Conservation (phyloP, 2,113 vertebrate genomes). For the Micronycteris hirsuta region DNA sequence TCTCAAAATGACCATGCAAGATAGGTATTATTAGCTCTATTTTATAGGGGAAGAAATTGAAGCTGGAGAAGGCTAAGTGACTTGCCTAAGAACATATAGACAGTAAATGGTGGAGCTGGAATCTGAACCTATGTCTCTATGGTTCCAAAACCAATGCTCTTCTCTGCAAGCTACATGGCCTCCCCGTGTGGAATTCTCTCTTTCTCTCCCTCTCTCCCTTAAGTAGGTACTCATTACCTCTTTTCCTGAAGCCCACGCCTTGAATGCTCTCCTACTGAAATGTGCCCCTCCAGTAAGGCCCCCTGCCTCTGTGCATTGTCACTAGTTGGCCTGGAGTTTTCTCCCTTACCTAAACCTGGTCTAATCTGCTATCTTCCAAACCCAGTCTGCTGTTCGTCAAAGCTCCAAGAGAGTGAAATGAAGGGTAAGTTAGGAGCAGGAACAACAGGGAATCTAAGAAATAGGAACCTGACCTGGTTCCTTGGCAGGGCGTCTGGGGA, state of each 20-base stretch:
- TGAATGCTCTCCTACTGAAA: not conserved
- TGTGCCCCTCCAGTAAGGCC: not conserved
- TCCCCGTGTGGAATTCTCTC: not conserved
- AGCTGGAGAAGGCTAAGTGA: not conserved
- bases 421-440: not conserved
- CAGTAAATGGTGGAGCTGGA: not conserved
- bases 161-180: not conserved
- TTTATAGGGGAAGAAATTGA: constrained; percentile 6
- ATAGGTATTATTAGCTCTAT: not conserved
- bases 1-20: not conserved
- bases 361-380: not conserved
- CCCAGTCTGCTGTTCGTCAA: not conserved
- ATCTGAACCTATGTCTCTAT: not conserved
- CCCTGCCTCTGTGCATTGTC: not conserved
- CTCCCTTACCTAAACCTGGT: not conserved
- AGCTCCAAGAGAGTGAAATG: not conserved
- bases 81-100: not conserved
- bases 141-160: not conserved
- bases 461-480: not conserved
- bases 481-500: not conserved
- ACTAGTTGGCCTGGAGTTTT: not conserved
- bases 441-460: not conserved
- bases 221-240: not conserved
- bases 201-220: not conserved
- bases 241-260: not conserved